phyloP scores from a whole-genome alignment of 1,140 invertebrate genomes.

The Bombus waltoni region DNA sequence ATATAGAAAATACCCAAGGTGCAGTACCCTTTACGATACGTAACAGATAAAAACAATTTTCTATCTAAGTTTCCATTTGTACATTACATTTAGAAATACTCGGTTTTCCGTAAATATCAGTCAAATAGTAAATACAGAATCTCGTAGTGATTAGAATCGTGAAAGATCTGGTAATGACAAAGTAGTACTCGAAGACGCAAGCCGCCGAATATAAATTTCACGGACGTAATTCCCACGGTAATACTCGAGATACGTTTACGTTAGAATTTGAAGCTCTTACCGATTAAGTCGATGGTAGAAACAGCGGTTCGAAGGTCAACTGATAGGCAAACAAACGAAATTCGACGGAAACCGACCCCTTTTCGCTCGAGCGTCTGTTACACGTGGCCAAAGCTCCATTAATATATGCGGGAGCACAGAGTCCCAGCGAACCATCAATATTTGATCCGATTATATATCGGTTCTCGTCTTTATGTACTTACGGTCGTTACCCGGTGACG shows the following conservation, averaged over 20 bases:
- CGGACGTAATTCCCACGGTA: too few relatives aligned
- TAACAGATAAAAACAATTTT: too few relatives aligned
- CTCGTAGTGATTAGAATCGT: too few relatives aligned
- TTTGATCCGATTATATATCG: conserved; percentile 20
- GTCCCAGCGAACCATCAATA: conserved; percentile 12
- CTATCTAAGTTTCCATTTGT: too few relatives aligned
- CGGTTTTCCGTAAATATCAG: too few relatives aligned
- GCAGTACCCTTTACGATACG: too few relatives aligned
- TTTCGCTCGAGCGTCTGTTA: neutral
- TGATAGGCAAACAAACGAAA: neutral
- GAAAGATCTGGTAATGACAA: too few relatives aligned
- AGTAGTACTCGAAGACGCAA: too few relatives aligned
- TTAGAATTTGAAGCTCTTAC: neutral
- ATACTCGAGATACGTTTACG: neutral
- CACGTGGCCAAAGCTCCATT: conserved; percentile 1
- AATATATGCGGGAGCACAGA: neutral
- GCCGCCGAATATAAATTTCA: neutral
- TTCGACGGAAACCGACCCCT: neutral
- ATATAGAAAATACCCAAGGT: too few relatives aligned
- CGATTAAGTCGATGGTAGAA: conserved; percentile 9
- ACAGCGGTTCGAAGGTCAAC: neutral
- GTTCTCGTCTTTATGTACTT: conserved; percentile 8
- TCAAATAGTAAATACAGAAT: too few relatives aligned
- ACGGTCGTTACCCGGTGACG: conserved; percentile 3
- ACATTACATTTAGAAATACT: too few relatives aligned